Percentiles rank a stretch among this genome's conserved stretches.
phyloP scores from a whole-genome alignment of 2,113 vertebrate genomes.

The Trematomus loennbergii region DNA sequence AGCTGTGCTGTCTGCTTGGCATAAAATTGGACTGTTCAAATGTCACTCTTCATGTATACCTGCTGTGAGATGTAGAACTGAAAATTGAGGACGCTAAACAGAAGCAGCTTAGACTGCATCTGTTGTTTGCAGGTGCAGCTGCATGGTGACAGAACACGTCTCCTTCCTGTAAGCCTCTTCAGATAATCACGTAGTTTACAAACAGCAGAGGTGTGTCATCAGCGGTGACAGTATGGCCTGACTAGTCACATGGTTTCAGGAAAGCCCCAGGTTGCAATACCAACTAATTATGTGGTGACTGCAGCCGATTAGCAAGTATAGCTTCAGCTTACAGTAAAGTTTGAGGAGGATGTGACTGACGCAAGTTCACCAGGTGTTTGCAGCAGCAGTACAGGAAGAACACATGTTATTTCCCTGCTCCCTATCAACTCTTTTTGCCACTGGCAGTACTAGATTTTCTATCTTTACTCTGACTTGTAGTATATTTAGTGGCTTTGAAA shows the following conservation, averaged over 20 bases:
- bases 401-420: neutral
- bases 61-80: neutral
- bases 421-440: slow-evolving; percentile 1
- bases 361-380: slow-evolving; percentile 34
- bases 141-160: slow-evolving; percentile 20
- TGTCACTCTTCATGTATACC: neutral
- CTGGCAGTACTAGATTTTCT: neutral
- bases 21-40: slow-evolving; percentile 17
- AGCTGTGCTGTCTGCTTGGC: neutral
- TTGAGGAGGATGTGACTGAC: slow-evolving; percentile 39
- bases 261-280: slow-evolving; percentile 71
- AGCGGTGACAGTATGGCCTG: slow-evolving; percentile 52
- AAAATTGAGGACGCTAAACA: neutral
- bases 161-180: slow-evolving; percentile 39
- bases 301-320: slow-evolving; percentile 42
- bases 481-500: slow-evolving; percentile 14
- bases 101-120: neutral
- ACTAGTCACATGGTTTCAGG: slow-evolving; percentile 74
- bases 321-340: slow-evolving; percentile 24
- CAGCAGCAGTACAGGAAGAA: slow-evolving; percentile 13
- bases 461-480: slow-evolving; percentile 10
- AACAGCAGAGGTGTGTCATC: slow-evolving; percentile 46
- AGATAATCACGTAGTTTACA: slow-evolving; percentile 55
- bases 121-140: slow-evolving; percentile 23
- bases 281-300: slow-evolving; percentile 34